A percentile compares a stretch with the other conserved stretches of the same genome.
phyloP scores from a whole-genome alignment of 2,113 vertebrate genomes.

The Ovibos moschatus region DNA sequence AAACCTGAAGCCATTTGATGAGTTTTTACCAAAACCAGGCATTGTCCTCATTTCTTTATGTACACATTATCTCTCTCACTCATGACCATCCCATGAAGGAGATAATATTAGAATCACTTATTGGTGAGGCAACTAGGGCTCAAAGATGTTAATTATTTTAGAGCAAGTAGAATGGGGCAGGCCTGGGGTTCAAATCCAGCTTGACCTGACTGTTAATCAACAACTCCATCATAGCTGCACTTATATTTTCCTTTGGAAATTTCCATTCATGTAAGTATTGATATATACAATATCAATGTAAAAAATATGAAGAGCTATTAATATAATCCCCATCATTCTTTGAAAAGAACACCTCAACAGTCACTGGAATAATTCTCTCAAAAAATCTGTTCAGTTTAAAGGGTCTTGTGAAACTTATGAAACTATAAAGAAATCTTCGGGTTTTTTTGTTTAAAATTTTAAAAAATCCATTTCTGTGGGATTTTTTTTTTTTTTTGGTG shows the following conservation, averaged over 20 bases:
- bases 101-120: neutral
- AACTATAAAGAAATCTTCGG: neutral
- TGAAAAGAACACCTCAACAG: neutral
- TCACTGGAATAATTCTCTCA: neutral
- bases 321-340: neutral
- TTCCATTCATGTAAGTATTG: neutral
- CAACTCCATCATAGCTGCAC: neutral
- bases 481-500: neutral
- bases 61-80: neutral
- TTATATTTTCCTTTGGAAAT: constrained; percentile 1
- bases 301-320: neutral
- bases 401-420: neutral
- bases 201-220: neutral
- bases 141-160: neutral
- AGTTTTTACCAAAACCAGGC: neutral
- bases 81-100: neutral
- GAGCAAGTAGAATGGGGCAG: neutral
- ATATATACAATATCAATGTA: no score
- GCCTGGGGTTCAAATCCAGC: neutral
- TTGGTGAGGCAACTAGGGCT: neutral
- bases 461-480: neutral
- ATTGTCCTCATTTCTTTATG: neutral
- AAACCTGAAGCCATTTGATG: neutral
- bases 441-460: constrained; percentile 8
- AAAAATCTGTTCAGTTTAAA: neutral